Percentiles rank a stretch among this genome's conserved stretches.
phyloP scores from a whole-genome alignment of 2,797 vertebrate genomes.

The Sebastes umbrosus region DNA sequence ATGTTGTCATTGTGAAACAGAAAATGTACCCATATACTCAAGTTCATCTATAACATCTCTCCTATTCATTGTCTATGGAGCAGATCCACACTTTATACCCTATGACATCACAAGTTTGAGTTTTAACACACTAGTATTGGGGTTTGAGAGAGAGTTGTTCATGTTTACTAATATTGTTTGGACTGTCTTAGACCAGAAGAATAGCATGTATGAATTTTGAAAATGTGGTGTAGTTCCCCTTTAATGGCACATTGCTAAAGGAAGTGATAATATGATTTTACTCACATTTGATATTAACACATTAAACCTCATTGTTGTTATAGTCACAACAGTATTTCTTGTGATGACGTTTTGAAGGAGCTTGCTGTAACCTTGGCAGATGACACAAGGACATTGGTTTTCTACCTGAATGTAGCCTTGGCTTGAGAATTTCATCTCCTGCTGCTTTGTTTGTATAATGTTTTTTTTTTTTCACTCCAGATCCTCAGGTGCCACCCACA shows the following conservation, averaged over 20 bases:
- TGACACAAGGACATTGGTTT: slow-evolving; percentile 54
- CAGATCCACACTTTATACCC: too few relatives aligned
- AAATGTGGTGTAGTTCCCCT: neutral
- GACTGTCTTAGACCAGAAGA: too few relatives aligned
- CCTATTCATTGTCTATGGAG: too few relatives aligned
- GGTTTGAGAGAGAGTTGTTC: too few relatives aligned
- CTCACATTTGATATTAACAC: neutral
- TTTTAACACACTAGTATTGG: too few relatives aligned
- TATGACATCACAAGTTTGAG: too few relatives aligned
- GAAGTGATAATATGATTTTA: neutral
- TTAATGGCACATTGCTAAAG: neutral
- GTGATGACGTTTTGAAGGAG: slow-evolving; percentile 8
- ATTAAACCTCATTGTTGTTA: neutral
- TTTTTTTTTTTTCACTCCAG: slow-evolving; percentile 77
- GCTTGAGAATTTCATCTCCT: slow-evolving; percentile 72
- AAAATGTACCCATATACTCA: too few relatives aligned
- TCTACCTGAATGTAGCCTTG: slow-evolving; percentile 74
- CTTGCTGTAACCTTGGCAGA: slow-evolving; percentile 34
- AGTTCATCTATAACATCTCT: too few relatives aligned
- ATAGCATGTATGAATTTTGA: too few relatives aligned
- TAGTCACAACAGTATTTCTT: neutral
- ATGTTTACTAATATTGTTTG: too few relatives aligned
- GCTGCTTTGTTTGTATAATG: slow-evolving; percentile 76
- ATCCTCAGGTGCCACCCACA: slow-evolving; percentile 79
- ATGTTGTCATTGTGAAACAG: too few relatives aligned